phyloP scores from a whole-genome alignment of 2,888 invertebrate genomes.

The Sicus ferrugineus region DNA sequence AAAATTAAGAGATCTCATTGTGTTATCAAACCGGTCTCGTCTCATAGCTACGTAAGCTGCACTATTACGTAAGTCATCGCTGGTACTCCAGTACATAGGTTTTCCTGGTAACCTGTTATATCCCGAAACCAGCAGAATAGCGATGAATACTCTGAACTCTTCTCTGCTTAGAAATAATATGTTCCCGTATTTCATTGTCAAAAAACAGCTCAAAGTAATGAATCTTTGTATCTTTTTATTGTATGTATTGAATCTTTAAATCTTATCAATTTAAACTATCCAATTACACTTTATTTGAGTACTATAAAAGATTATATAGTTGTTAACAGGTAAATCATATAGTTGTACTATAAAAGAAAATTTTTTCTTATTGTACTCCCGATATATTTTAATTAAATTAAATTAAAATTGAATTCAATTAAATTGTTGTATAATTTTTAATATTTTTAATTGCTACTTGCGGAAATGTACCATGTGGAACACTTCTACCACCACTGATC shows the following conservation, averaged over 20 bases:
- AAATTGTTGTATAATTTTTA: constrained; percentile 2
- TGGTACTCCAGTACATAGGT: constrained; percentile 29
- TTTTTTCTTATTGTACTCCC: too few species aligned
- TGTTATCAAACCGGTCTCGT: constrained; percentile 31
- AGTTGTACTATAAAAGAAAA: too few species aligned
- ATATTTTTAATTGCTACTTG: background rate
- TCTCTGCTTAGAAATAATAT: constrained; percentile 23
- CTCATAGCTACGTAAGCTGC: constrained; percentile 31
- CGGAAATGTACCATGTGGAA: background rate
- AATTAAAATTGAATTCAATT: too few species aligned
- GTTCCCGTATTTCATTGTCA: too few species aligned
- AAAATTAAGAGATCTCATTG: constrained; percentile 27
- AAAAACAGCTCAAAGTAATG: too few species aligned
- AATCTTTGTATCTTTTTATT: too few species aligned
- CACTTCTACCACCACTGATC: background rate
- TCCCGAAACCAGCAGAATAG: constrained; percentile 26
- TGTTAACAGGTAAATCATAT: too few species aligned
- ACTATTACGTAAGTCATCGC: constrained; percentile 25
- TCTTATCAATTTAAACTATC: too few species aligned
- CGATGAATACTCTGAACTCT: constrained; percentile 24
- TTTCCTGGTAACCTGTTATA: constrained; percentile 31
- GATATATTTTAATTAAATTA: too few species aligned
- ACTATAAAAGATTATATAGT: too few species aligned
- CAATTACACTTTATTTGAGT: too few species aligned
- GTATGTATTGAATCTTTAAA: too few species aligned